These are phyloP conservation scores for Conomelus anceps DNA, from an alignment of 2,888 invertebrate genomes.

Conservation along the genomic window DNA sequence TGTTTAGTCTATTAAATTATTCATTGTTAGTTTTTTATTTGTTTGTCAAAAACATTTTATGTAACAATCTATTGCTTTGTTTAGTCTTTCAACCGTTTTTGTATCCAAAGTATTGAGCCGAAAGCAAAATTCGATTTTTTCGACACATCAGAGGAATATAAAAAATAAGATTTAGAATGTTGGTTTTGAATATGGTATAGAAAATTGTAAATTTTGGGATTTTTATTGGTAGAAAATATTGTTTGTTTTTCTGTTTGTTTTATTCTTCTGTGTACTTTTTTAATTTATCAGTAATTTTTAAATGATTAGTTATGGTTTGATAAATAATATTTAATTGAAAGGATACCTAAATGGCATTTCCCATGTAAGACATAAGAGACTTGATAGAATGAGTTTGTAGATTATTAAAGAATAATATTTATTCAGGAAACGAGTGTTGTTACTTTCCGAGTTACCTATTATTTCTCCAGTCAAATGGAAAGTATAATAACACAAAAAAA, in stretches of 20 bases:
- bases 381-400: not conserved
- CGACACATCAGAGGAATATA: not conserved
- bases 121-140: not conserved
- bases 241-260: not conserved
- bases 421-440: slow-evolving; percentile 16
- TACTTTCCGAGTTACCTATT: not conserved
- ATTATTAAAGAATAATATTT: slow-evolving; percentile 24
- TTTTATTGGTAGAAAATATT: not conserved
- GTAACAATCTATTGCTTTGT: not conserved
- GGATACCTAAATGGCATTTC: not conserved
- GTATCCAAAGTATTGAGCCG: not conserved
- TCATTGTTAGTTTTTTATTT: not conserved
- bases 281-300: not conserved
- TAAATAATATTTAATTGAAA: not conserved
- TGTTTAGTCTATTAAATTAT: too few relatives aligned
- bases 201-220: not conserved
- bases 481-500: too few relatives aligned
- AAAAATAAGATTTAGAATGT: not conserved
- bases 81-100: not conserved
- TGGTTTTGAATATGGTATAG: not conserved
- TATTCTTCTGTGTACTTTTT: not conserved
- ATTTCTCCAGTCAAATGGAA: too few relatives aligned
- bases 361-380: not conserved
- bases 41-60: not conserved
- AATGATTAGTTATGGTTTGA: not conserved